Conservation (phyloP, 2,113 vertebrate species). For the Eretmochelys imbricata region DNA sequence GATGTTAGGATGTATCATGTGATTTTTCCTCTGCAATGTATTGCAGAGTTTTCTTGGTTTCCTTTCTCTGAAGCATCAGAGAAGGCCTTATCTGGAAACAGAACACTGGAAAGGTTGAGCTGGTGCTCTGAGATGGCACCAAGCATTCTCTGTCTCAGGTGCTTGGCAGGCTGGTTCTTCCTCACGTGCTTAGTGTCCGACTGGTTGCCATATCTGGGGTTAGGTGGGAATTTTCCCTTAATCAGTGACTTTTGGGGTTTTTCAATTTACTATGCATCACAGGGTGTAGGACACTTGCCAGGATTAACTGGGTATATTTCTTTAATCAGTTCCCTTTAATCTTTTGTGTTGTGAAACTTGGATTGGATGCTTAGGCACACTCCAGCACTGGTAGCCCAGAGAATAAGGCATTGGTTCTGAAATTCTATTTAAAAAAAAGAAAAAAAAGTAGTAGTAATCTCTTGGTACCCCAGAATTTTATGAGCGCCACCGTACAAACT, state of each 20-base stretch:
- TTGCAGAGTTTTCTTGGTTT: neutral
- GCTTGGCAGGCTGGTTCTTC: neutral
- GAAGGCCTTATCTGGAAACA: neutral
- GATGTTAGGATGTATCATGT: neutral
- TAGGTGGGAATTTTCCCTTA: neutral
- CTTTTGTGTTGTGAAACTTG: neutral
- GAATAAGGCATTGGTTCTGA: neutral
- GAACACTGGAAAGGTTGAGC: neutral
- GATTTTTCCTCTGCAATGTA: neutral
- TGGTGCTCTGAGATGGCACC: neutral
- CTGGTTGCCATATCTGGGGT: neutral
- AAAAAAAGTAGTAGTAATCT: too few relatives aligned
- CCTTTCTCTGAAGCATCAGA: neutral
- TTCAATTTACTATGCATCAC: neutral
- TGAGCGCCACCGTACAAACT: neutral
- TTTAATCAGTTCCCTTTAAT: neutral
- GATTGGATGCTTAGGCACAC: neutral
- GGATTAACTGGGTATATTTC: neutral
- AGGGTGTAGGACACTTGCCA: neutral
- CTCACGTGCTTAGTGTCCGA: neutral
- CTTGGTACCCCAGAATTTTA: neutral
- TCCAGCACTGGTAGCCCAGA: neutral
- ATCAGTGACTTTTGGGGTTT: neutral
- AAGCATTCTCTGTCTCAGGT: neutral
- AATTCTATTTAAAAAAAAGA: neutral